A percentile compares a stretch with the other conserved stretches of the same genome.
Conservation (phyloP, 2,888 invertebrate species). For the Gonocerus acuteangulatus region DNA sequence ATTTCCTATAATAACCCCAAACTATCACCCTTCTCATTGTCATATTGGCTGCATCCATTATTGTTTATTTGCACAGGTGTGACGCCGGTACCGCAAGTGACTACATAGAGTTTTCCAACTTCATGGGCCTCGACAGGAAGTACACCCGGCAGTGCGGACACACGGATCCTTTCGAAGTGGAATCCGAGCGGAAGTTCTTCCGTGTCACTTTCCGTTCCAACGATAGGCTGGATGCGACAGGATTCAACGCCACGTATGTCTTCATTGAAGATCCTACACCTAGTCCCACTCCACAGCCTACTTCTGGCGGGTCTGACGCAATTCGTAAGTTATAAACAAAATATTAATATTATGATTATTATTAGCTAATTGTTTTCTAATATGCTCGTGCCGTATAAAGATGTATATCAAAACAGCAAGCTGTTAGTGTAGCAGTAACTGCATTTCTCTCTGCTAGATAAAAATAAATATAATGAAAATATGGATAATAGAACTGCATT, state of each 20-base stretch:
- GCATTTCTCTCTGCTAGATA: no score
- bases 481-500: no score
- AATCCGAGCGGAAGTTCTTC: slow-evolving; percentile 87
- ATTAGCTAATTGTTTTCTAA: no score
- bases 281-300: slow-evolving; percentile 36
- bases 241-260: slow-evolving; percentile 86
- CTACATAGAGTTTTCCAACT: slow-evolving; percentile 94
- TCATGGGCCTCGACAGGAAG: slow-evolving; percentile 80
- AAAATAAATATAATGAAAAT: no score
- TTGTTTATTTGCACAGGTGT: slow-evolving; percentile 72
- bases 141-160: slow-evolving; percentile 84
- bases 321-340: not conserved
- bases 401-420: no score
- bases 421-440: no score
- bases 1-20: no score
- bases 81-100: slow-evolving; percentile 86
- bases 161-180: slow-evolving; percentile 68
- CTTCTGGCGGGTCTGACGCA: slow-evolving; percentile 1
- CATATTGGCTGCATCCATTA: no score
- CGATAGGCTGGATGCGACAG: slow-evolving; percentile 84
- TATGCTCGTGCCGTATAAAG: no score
- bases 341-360: not conserved
- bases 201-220: slow-evolving; percentile 91
- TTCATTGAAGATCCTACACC: slow-evolving; percentile 56
- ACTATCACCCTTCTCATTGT: no score